phyloP scores from a whole-genome alignment of 2,113 vertebrate genomes.

The Nibea albiflora region DNA sequence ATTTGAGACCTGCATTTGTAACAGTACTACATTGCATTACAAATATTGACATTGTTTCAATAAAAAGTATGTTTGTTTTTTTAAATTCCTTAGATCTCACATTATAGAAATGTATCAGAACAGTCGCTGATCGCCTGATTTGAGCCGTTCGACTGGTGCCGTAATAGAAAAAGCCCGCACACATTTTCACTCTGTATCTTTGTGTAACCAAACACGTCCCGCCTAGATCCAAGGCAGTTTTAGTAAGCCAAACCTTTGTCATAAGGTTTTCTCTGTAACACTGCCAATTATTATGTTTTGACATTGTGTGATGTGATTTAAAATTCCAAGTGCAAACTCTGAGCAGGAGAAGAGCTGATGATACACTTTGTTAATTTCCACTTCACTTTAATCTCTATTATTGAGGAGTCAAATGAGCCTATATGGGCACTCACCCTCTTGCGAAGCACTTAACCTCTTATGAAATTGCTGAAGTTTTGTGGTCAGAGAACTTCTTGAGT shows the following conservation, averaged over 20 bases:
- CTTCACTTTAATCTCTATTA: conserved; percentile 68
- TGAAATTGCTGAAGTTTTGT: conserved; percentile 63
- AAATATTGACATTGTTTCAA: not conserved
- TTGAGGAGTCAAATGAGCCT: conserved; percentile 45
- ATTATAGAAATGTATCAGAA: not conserved
- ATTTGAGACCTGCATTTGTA: not conserved
- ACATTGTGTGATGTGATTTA: conserved; percentile 50
- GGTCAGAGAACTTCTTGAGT: conserved; percentile 54
- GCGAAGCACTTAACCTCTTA: conserved; percentile 69
- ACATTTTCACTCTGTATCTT: conserved; percentile 6
- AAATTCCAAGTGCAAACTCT: conserved; percentile 54
- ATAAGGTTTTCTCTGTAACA: conserved; percentile 41
- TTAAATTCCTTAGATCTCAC: not conserved
- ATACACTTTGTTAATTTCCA: conserved; percentile 56
- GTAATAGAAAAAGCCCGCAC: not conserved
- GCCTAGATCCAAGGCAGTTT: conserved; percentile 19
- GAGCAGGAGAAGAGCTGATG: conserved; percentile 33
- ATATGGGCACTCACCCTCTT: conserved; percentile 44
- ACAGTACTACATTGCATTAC: not conserved
- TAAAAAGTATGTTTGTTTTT: not conserved
- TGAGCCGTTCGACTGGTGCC: not conserved
- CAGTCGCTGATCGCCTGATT: not conserved
- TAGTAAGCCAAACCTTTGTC: conserved; percentile 58
- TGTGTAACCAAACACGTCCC: conserved; percentile 19
- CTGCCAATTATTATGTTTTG: conserved; percentile 63